Conservation (phyloP, 1,140 invertebrate species). For the Zeugodacus cucurbitae region DNA sequence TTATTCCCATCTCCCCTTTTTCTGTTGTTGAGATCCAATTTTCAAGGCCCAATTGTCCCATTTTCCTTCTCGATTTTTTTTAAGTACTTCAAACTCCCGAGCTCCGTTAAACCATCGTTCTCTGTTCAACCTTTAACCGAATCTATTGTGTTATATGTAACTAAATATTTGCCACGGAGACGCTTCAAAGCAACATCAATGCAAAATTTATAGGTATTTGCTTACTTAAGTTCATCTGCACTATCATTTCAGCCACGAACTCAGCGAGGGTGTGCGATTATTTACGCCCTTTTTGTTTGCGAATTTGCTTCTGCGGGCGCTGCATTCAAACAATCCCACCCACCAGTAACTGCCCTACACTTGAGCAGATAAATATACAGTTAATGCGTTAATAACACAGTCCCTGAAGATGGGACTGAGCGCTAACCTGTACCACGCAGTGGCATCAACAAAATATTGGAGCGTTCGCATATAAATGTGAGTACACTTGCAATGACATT, state of each 20-base stretch:
- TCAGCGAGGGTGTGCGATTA: not conserved
- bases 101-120: too few species aligned
- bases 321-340: not conserved
- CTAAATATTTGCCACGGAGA: too few species aligned
- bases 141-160: too few species aligned
- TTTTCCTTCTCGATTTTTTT: too few species aligned
- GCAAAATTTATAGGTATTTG: too few species aligned
- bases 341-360: not conserved
- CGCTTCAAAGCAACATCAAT: too few species aligned
- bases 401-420: not conserved
- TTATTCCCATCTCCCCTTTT: too few species aligned
- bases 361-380: not conserved
- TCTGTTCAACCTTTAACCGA: too few species aligned
- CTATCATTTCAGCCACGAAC: too few species aligned
- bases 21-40: too few species aligned
- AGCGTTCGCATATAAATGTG: not conserved
- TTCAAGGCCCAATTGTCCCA: too few species aligned
- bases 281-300: not conserved
- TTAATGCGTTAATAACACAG: slow-evolving; percentile 17
- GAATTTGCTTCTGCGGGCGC: not conserved
- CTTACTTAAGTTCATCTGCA: not conserved
- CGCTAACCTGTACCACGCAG: not conserved
- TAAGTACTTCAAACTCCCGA: too few species aligned
- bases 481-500: not conserved
- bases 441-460: not conserved